These are phyloP conservation scores for Tridacna gigas DNA, from an alignment of 2,888 invertebrate genomes.

Conservation along the genomic window DNA sequence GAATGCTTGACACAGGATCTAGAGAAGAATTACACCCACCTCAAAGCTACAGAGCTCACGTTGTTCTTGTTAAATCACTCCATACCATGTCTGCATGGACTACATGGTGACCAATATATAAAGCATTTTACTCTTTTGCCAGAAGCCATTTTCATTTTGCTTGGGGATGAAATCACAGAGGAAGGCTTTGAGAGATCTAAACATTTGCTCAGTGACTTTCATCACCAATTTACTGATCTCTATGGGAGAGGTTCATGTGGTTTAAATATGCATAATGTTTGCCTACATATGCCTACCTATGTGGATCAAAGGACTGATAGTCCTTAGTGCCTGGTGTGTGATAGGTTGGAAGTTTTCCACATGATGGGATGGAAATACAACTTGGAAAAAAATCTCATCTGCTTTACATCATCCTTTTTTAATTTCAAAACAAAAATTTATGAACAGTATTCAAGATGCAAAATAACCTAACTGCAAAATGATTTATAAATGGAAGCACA, in stretches of 20 bases:
- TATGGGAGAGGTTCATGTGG: slow-evolving; percentile 51
- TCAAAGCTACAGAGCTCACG: slow-evolving; percentile 67
- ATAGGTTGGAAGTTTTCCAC: slow-evolving; percentile 59
- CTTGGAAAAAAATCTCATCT: no score
- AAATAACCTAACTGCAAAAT: no score
- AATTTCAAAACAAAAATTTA: no score
- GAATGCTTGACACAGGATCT: slow-evolving; percentile 62
- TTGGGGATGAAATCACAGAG: slow-evolving; percentile 55
- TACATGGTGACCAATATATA: slow-evolving; percentile 49
- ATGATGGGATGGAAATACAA: slow-evolving; percentile 51
- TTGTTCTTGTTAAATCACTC: slow-evolving; percentile 57
- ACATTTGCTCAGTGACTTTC: slow-evolving; percentile 42
- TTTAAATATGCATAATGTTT: slow-evolving; percentile 60
- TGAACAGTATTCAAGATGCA: no score
- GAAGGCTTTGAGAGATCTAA: slow-evolving; percentile 38
- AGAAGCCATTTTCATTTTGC: slow-evolving; percentile 60
- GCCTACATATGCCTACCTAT: slow-evolving; percentile 39
- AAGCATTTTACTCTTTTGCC: slow-evolving; percentile 48
- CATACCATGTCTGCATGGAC: slow-evolving; percentile 58
- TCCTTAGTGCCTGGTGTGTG: no score
- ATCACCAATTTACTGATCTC: slow-evolving; percentile 38
- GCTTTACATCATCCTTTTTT: no score
- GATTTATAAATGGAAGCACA: no score
- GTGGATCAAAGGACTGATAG: no score
- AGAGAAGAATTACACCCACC: slow-evolving; percentile 57